Conservation (phyloP, 2,113 vertebrate species). For the Mystacornis crossleyi region DNA sequence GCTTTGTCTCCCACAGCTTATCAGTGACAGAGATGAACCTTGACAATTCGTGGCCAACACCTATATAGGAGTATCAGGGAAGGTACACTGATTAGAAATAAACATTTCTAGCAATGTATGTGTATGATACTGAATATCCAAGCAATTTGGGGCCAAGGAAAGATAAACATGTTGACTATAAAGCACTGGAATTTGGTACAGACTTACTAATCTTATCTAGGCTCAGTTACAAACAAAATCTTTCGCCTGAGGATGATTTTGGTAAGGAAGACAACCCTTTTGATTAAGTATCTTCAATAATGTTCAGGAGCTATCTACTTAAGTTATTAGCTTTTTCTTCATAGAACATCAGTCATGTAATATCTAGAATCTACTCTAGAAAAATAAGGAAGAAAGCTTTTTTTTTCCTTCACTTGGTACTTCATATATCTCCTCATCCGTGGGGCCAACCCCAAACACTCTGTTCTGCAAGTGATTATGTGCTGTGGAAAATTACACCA, state of each 20-base stretch:
- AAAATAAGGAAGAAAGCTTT: background rate
- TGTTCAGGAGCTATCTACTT: background rate
- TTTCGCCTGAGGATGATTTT: background rate
- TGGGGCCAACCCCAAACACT: background rate
- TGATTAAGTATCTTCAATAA: background rate
- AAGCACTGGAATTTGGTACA: background rate
- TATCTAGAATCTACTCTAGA: background rate
- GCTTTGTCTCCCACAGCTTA: background rate
- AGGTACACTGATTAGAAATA: background rate
- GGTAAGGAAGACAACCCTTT: background rate
- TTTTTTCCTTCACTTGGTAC: background rate
- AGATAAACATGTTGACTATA: background rate
- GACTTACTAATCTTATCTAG: background rate
- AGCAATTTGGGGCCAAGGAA: background rate
- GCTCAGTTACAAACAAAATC: background rate
- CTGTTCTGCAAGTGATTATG: background rate
- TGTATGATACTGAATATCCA: background rate
- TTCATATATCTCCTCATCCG: background rate
- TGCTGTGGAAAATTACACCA: background rate
- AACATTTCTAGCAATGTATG: background rate
- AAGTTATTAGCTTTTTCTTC: background rate
- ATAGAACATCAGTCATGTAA: background rate
- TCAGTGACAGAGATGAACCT: background rate
- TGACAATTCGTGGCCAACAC: background rate
- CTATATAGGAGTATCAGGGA: background rate